Evolutionary conservation across 2,888 invertebrate species (phyloP), one percentile per base, ranked within the genome.

Genomic region (Tromatobia lineatoria): DNA sequence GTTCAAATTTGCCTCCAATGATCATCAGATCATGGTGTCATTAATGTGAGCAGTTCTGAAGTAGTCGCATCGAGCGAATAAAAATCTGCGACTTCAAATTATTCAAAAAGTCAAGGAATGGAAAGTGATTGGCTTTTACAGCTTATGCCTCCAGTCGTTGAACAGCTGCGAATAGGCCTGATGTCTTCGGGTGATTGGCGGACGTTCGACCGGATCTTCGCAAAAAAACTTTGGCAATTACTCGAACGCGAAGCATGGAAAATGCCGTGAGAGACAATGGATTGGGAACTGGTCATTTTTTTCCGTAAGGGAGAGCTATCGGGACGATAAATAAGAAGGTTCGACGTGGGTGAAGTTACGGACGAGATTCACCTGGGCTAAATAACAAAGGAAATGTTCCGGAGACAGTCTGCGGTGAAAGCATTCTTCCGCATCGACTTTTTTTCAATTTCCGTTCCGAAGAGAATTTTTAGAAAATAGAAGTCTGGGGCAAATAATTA

Each of bases 251-350:
- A 83, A 54, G 54, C 80, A 13, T 66, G 66, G 50, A 83, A 83
- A 50, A 38, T 34, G 18, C n/a, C 42, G 20, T 38, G 20, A 8
- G 80, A 80, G 15, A 76, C 71, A 57, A 80, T 83, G 75, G 83
- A 83, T 45, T 50, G 66, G 18, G 82, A 86, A 47, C 75, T 86
- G 57, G 86, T 70, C n/a, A 67, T 66, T 29, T 77, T 82, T 66
- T 54, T 86, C 10, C 29, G 77, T 10, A 83, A 77, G 61, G 85
- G 82, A 38, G 75, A 80, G 59, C 78, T 82, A 50, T 25, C 50
- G 2, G 76, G 75, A 13, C 64, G 75, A 29, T 54, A 70, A 47
- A 2, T 20, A 11, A 47, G 8, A 64, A 15, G 3, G 20, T 8
- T 10, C 42, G 20, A 20, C 59, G 47, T 42, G 66, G 71, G 38